Conservation (phyloP, 1,140 invertebrate genomes). For the Bombus affinis region DNA sequence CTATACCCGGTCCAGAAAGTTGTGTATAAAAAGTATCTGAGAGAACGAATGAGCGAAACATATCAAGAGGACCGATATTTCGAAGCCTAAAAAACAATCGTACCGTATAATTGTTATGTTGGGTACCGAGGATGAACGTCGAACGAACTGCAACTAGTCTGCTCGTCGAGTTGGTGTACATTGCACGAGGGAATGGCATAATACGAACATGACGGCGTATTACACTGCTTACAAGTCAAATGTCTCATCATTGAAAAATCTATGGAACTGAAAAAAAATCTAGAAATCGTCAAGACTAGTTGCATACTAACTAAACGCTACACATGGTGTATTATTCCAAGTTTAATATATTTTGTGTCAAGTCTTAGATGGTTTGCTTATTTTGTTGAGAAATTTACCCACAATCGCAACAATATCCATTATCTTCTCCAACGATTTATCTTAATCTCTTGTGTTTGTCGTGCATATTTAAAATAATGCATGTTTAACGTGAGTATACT, state of each 20-base stretch:
- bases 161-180: not conserved
- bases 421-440: not conserved
- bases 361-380: constrained; percentile 70
- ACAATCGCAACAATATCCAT: not conserved
- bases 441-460: not conserved
- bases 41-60: constrained; percentile 52
- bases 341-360: constrained; percentile 81
- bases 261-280: constrained; percentile 42
- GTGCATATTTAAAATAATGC: constrained; percentile 51
- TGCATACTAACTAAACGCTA: constrained; percentile 71
- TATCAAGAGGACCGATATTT: constrained; percentile 56
- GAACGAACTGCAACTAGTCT: constrained; percentile 43
- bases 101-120: constrained; percentile 38
- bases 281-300: constrained; percentile 62
- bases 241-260: constrained; percentile 16
- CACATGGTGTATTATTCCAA: constrained; percentile 77
- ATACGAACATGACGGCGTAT: constrained; percentile 6
- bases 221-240: constrained; percentile 29
- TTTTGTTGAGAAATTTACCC: constrained; percentile 24
- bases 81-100: constrained; percentile 44
- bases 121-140: not conserved
- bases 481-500: constrained; percentile 45
- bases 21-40: constrained; percentile 84
- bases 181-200: constrained; percentile 4
- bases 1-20: constrained; percentile 89